These are phyloP conservation scores for Corydoras maculifer DNA, from an alignment of 2,113 vertebrate genomes.

Conservation along the genomic window DNA sequence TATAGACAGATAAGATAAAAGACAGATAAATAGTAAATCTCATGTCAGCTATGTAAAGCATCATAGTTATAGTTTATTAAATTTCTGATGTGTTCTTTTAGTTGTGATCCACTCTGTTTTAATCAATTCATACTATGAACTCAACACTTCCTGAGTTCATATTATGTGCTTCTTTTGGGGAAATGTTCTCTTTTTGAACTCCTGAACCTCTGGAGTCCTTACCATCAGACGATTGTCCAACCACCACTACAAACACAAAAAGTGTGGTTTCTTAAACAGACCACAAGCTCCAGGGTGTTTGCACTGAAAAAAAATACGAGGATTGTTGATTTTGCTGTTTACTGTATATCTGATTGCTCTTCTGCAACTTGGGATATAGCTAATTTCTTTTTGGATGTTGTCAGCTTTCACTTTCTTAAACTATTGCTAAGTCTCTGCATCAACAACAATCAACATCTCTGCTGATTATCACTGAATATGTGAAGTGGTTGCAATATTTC, in stretches of 20 bases:
- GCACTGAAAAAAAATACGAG: conserved; percentile 16
- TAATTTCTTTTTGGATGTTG: conserved; percentile 20
- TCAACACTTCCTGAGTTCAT: no score
- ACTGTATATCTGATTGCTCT: conserved; percentile 10
- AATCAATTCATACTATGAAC: no score
- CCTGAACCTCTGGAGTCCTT: conserved; percentile 27
- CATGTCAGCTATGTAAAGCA: background rate
- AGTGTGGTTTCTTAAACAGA: conserved; percentile 32
- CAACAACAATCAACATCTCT: no score
- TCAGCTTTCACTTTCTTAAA: conserved; percentile 12
- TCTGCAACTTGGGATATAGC: no score
- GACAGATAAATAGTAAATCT: no score
- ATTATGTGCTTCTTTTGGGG: background rate
- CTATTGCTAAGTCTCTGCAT: conserved; percentile 23
- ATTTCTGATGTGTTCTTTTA: no score
- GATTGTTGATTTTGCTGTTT: conserved; percentile 20
- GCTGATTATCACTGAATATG: conserved; percentile 31
- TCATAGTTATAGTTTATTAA: background rate
- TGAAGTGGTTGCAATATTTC: conserved; percentile 30
- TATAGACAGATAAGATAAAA: no score
- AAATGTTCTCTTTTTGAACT: conserved; percentile 16
- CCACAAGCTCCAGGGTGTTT: conserved; percentile 19
- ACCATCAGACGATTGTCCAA: conserved; percentile 25
- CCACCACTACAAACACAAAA: conserved; percentile 22
- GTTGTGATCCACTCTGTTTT: no score